These are phyloP conservation scores for Eulimnadia texana DNA, from an alignment of 1,140 invertebrate species.

Conservation along the genomic window DNA sequence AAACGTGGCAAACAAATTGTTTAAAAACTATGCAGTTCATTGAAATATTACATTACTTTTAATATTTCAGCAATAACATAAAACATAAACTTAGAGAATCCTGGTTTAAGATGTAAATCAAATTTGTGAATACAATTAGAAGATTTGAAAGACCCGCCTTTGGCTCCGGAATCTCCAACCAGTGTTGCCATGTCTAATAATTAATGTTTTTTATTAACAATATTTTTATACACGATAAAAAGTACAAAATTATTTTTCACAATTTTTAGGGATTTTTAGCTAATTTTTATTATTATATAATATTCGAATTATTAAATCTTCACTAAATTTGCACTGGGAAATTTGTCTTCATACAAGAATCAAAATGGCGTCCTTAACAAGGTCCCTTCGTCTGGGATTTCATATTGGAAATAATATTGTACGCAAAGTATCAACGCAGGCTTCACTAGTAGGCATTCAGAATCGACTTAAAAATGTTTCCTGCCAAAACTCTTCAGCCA, in stretches of 20 bases:
- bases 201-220: no score
- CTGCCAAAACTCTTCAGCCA: not conserved
- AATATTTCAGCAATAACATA: no score
- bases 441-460: not conserved
- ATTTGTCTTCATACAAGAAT: not conserved
- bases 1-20: no score
- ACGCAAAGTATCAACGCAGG: not conserved
- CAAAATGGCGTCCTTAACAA: not conserved
- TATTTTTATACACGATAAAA: no score
- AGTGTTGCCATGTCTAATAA: no score
- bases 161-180: no score
- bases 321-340: not conserved
- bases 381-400: not conserved
- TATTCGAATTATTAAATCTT: not conserved
- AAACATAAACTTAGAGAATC: no score
- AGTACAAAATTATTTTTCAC: constrained; percentile 12
- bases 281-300: not conserved
- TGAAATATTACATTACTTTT: no score
- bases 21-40: no score
- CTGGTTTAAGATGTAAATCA: no score
- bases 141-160: no score
- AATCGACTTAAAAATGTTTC: not conserved
- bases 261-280: constrained; percentile 8
- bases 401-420: not conserved
- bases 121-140: no score